phyloP scores from a whole-genome alignment of 2,888 invertebrate species.

The Notocelia uddmanniana region DNA sequence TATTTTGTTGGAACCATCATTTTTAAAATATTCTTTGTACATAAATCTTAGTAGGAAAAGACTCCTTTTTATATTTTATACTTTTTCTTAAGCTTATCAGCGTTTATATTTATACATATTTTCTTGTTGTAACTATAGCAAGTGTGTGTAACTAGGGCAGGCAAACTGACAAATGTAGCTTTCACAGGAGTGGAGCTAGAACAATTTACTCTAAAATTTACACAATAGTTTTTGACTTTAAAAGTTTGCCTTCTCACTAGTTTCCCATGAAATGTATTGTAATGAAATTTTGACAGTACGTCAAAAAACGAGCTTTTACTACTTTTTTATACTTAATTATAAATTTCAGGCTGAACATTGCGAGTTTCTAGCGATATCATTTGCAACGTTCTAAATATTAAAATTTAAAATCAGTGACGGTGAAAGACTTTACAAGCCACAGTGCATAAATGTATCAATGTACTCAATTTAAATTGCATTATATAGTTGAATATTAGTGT shows the following conservation, averaged over 20 bases:
- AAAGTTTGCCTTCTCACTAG: slow-evolving; percentile 5
- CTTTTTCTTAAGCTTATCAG: slow-evolving; percentile 43
- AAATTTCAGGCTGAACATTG: slow-evolving; percentile 1
- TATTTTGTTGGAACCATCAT: slow-evolving; percentile 46
- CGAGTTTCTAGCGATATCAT: slow-evolving; percentile 9
- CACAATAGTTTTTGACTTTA: neutral
- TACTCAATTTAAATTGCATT: neutral
- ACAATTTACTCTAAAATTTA: neutral
- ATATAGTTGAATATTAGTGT: neutral
- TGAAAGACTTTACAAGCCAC: neutral
- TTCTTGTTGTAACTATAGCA: neutral
- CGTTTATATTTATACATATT: slow-evolving; percentile 21
- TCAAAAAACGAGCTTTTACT: slow-evolving; percentile 14
- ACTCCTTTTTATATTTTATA: slow-evolving; percentile 42
- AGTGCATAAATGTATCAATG: neutral
- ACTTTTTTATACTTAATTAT: slow-evolving; percentile 24
- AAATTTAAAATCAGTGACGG: neutral
- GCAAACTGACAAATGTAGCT: slow-evolving; percentile 1
- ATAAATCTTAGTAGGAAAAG: slow-evolving; percentile 54
- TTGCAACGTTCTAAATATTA: neutral
- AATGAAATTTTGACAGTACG: neutral
- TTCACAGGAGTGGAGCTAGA: no score
- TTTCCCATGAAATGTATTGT: neutral
- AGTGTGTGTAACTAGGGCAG: no score
- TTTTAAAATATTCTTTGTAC: slow-evolving; percentile 45